Evolutionary conservation across 2,888 invertebrate species (phyloP).

Genomic region (Xanthia icteritia): DNA sequence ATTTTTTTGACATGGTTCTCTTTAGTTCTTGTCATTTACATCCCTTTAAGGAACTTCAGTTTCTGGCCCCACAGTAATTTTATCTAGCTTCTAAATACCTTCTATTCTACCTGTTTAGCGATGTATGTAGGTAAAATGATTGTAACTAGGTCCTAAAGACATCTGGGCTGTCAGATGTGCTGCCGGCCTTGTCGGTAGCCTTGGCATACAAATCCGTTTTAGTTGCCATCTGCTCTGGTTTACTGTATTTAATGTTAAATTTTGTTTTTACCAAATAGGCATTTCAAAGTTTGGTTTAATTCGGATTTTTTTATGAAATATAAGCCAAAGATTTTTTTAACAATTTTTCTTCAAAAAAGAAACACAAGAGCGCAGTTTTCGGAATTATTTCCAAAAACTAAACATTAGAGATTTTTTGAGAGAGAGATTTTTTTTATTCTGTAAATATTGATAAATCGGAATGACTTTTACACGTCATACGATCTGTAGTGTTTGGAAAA

Average conservation of each 20-base stretch:
- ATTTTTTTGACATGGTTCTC: background rate
- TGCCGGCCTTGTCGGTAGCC: slow-evolving; percentile 51
- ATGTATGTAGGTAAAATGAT: slow-evolving; percentile 30
- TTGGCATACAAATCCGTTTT: slow-evolving; percentile 60
- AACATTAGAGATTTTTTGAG: too few species aligned
- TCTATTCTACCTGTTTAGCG: background rate
- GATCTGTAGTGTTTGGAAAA: too few species aligned
- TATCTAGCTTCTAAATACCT: background rate
- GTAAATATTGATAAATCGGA: too few species aligned
- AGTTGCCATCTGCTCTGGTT: slow-evolving; percentile 36
- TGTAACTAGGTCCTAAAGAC: slow-evolving; percentile 49
- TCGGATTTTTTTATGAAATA: background rate
- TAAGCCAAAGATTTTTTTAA: background rate
- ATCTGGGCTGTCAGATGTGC: slow-evolving; percentile 50
- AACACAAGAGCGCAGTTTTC: background rate
- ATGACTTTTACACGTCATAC: too few species aligned
- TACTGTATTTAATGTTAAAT: background rate
- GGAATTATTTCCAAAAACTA: background rate
- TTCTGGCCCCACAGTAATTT: background rate
- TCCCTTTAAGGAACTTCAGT: background rate
- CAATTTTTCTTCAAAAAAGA: background rate
- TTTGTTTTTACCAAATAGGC: background rate
- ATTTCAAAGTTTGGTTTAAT: background rate
- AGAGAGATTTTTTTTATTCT: too few species aligned
- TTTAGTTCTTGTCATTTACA: slow-evolving; percentile 2